Base-by-base conservation (phyloP, 2,888 invertebrate species). In the Erebia epiphron region DNA sequence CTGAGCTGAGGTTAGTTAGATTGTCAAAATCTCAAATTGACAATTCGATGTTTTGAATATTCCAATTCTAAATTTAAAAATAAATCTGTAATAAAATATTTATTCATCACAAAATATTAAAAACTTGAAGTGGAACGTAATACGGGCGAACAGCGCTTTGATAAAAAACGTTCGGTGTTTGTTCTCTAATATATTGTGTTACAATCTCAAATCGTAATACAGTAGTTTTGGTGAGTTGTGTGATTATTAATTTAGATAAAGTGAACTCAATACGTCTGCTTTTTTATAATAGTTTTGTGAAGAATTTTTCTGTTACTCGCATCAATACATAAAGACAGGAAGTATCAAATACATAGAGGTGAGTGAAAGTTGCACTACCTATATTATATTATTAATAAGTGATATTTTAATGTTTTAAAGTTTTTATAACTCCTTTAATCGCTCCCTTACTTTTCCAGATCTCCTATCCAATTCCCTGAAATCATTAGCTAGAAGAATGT, bases 11-110 rank as follows among this genome's bases (percentile, higher is more conserved):
- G 35, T 35, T 35, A 35, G 5, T 7, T 35, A 43, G 4, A 50
- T 49, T 73, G 73, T 71, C 71, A 71, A 71, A 71, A 67, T 71
- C 67, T 69, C 69, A 69, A 73, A 69, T 71, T 71, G 73, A 69
- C 68, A 71, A 63, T 64, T 41, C 58, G 57, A 63, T 73, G 70
- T 71, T 73, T 73, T 73, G 73, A 71, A 56, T 66, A 68, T 64
- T 62, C 49, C 50, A 71, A 67, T 66, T 71, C 73, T 16, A 41
- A 71, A 65, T 65, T 67, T 65, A 61, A 58, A 64, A 68, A 60
- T 69, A 71, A 69, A 69, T 60, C 50, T 67, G 67, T 65, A 46
- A 61, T 49, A 43, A 67, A 64, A 21, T 60, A 56, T 26, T n/a
- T 62, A 35, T 13, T 46, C 43, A n/a, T 56, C 54, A 54, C 64